phyloP scores from a whole-genome alignment of 2,888 invertebrate genomes.

The Germaria angustata region DNA sequence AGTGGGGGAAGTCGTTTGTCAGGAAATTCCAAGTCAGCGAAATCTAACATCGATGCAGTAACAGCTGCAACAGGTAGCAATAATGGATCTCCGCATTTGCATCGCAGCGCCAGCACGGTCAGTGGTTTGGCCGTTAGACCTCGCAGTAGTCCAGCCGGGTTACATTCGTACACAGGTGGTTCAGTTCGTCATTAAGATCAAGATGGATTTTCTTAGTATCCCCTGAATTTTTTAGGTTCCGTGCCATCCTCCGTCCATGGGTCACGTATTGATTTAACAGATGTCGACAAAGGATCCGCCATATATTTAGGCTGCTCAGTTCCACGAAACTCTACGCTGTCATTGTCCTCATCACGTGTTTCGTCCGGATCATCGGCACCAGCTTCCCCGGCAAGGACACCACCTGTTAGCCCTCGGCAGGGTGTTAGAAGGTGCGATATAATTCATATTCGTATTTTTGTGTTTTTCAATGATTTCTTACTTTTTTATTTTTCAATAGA shows the following conservation, averaged over 20 bases:
- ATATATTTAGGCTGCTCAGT: constrained; percentile 82
- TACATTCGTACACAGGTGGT: constrained; percentile 86
- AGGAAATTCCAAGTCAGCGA: constrained; percentile 35
- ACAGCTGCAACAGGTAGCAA: constrained; percentile 43
- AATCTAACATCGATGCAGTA: constrained; percentile 31
- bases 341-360: constrained; percentile 81
- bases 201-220: constrained; percentile 48
- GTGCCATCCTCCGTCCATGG: constrained; percentile 87
- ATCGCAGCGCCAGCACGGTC: constrained; percentile 79
- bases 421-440: constrained; percentile 80
- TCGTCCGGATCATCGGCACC: constrained; percentile 85
- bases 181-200: constrained; percentile 28
- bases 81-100: constrained; percentile 68
- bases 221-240: constrained; percentile 81
- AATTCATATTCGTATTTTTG: not conserved
- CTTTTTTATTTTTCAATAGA: constrained; percentile 66
- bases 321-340: constrained; percentile 75
- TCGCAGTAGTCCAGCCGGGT: constrained; percentile 89
- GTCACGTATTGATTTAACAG: constrained; percentile 85
- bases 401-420: constrained; percentile 88
- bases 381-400: constrained; percentile 88
- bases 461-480: no score
- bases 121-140: constrained; percentile 82
- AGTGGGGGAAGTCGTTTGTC: constrained; percentile 71
- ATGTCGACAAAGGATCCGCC: constrained; percentile 83